Evolutionary conservation across 2,888 invertebrate species (phyloP).

Genomic region (Eupithecia inturbata): DNA sequence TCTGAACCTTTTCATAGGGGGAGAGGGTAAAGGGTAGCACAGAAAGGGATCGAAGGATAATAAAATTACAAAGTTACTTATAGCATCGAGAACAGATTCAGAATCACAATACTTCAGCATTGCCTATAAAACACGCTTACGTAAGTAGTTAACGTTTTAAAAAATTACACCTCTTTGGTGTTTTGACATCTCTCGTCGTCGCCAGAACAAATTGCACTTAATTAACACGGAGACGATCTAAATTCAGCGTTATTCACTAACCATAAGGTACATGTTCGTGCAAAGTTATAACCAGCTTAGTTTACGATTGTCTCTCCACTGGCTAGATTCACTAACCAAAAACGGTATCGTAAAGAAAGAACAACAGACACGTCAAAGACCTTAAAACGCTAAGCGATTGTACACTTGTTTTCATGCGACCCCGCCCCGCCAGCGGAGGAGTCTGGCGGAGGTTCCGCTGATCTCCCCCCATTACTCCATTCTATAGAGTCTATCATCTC

Average conservation of each 20-base stretch:
- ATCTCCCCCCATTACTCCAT: slow-evolving; percentile 83
- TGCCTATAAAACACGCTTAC: slow-evolving; percentile 17
- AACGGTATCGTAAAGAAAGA: neutral
- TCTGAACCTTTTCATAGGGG: slow-evolving; percentile 8
- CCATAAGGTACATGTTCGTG: neutral
- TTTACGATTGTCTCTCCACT: neutral
- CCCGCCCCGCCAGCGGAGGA: slow-evolving; percentile 67
- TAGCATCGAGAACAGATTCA: slow-evolving; percentile 2
- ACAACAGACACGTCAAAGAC: slow-evolving; percentile 2
- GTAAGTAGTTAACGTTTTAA: slow-evolving; percentile 2
- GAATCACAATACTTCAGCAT: slow-evolving; percentile 8
- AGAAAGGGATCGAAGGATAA: slow-evolving; percentile 2
- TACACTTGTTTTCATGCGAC: slow-evolving; percentile 73
- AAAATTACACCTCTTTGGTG: neutral
- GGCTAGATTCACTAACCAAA: slow-evolving; percentile 5
- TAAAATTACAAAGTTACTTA: slow-evolving; percentile 7
- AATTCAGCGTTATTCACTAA: neutral
- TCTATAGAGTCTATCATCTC: slow-evolving; percentile 88
- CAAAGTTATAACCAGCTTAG: neutral
- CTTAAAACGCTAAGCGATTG: slow-evolving; percentile 73
- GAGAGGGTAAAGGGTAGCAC: neutral
- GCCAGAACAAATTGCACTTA: neutral
- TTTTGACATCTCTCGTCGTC: neutral
- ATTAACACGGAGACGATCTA: neutral
- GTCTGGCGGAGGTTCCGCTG: slow-evolving; percentile 73